These are phyloP conservation scores for Atethmia centrago DNA, from an alignment of 2,888 invertebrate species.

Conservation along the genomic window DNA sequence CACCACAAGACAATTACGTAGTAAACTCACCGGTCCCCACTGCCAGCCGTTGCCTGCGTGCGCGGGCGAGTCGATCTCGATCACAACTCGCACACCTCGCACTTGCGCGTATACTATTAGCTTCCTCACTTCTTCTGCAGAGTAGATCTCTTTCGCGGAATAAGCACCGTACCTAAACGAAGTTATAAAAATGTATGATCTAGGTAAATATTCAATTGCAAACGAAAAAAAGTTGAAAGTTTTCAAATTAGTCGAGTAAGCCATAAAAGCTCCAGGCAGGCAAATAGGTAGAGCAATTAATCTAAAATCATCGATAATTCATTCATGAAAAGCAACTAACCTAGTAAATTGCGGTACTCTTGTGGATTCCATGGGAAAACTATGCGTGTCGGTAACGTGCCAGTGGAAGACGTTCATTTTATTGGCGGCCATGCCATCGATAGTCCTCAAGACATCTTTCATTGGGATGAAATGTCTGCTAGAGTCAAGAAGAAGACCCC, in stretches of 20 bases:
- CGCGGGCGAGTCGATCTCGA: slow-evolving; percentile 97
- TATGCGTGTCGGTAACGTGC: slow-evolving; percentile 97
- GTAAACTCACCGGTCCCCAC: slow-evolving; percentile 91
- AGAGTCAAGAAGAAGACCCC: slow-evolving; percentile 97
- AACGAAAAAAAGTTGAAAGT: not conserved
- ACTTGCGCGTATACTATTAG: slow-evolving; percentile 94
- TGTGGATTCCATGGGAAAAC: slow-evolving; percentile 96
- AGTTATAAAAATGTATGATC: not conserved
- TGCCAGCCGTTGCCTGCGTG: slow-evolving; percentile 97
- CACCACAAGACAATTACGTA: not conserved
- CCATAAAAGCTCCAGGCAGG: not conserved
- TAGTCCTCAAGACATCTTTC: slow-evolving; percentile 92
- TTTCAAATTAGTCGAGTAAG: not conserved
- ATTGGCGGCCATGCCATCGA: slow-evolving; percentile 96
- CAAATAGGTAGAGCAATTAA: not conserved
- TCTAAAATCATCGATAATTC: too few relatives aligned
- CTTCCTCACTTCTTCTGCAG: slow-evolving; percentile 91
- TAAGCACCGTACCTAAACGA: slow-evolving; percentile 93
- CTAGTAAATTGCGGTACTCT: slow-evolving; percentile 93
- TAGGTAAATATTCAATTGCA: not conserved
- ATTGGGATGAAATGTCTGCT: slow-evolving; percentile 96
- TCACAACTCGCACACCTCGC: slow-evolving; percentile 95
- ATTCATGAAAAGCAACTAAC: slow-evolving; percentile 80
- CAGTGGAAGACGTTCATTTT: slow-evolving; percentile 98
- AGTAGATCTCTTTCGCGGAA: slow-evolving; percentile 92